Percentiles rank a stretch among this genome's conserved stretches.
Conservation (phyloP, 2,113 vertebrate species). For the Malurus alboscapulatus region DNA sequence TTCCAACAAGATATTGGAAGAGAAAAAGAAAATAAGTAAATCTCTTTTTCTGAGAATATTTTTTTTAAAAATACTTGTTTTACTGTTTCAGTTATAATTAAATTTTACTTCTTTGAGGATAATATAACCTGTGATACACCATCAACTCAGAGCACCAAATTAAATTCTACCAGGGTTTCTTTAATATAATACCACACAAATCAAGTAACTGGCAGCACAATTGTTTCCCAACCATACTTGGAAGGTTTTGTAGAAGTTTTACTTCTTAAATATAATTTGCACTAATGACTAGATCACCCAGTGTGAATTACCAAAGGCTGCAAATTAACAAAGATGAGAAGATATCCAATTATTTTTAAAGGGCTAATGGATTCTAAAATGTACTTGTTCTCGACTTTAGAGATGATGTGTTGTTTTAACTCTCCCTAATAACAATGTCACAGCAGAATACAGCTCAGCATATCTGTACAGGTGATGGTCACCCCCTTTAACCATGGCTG, state of each 20-base stretch:
- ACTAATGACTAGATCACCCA: neutral
- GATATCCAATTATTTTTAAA: neutral
- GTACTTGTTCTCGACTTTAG: neutral
- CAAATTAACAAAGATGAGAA: conserved; percentile 3
- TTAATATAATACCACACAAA: conserved; percentile 1
- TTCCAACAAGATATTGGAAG: neutral
- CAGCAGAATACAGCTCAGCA: neutral
- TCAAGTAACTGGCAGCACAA: neutral
- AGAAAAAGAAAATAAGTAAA: neutral
- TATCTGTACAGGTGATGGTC: neutral
- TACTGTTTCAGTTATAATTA: neutral
- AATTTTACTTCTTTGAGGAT: neutral
- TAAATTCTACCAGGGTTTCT: neutral
- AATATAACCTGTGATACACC: neutral
- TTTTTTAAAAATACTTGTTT: neutral
- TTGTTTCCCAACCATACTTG: neutral
- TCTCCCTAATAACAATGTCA: neutral
- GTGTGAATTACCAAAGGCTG: conserved; percentile 16
- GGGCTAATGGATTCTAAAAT: neutral
- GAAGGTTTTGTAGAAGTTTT: neutral
- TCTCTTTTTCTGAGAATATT: neutral
- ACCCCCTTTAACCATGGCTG: rapidly evolving
- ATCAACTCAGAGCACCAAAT: neutral
- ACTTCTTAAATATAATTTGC: conserved; percentile 34
- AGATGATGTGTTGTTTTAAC: neutral